Evolutionary conservation across 53 echinoderm and acorn worm genomes (phyloP).

Genomic region (Henricia sp.): DNA sequence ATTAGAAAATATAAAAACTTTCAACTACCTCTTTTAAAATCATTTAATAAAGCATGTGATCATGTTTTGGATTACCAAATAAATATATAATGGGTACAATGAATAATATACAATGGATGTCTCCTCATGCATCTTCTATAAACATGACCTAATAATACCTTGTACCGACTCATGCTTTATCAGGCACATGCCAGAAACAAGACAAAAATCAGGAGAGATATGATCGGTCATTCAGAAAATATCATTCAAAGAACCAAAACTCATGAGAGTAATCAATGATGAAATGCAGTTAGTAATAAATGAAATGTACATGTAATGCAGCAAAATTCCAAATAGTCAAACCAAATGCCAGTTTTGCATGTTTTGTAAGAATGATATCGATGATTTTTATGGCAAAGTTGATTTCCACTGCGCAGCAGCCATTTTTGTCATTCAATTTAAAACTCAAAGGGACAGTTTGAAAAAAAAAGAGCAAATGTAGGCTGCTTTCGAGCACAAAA

Average conservation of each 20-base stretch:
- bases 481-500: too few relatives aligned
- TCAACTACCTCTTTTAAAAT: too few relatives aligned
- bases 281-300: slow-evolving; percentile 45
- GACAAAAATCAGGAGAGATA: slow-evolving; percentile 1
- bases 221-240: neutral
- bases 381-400: too few relatives aligned
- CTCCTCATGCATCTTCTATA: slow-evolving; percentile 24
- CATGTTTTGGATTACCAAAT: slow-evolving; percentile 28
- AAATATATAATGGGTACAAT: neutral
- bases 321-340: neutral
- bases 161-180: slow-evolving; percentile 10
- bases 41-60: neutral
- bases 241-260: slow-evolving; percentile 36
- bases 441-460: too few relatives aligned
- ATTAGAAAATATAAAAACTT: neutral
- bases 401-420: too few relatives aligned
- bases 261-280: slow-evolving; percentile 10
- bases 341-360: neutral
- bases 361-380: too few relatives aligned
- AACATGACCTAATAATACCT: slow-evolving; percentile 16
- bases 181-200: slow-evolving; percentile 28
- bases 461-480: too few relatives aligned
- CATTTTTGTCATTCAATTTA: too few relatives aligned
- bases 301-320: neutral
- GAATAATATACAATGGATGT: neutral